Base-by-base conservation (phyloP, 2,797 vertebrate species). In the Galago senegalensis region DNA sequence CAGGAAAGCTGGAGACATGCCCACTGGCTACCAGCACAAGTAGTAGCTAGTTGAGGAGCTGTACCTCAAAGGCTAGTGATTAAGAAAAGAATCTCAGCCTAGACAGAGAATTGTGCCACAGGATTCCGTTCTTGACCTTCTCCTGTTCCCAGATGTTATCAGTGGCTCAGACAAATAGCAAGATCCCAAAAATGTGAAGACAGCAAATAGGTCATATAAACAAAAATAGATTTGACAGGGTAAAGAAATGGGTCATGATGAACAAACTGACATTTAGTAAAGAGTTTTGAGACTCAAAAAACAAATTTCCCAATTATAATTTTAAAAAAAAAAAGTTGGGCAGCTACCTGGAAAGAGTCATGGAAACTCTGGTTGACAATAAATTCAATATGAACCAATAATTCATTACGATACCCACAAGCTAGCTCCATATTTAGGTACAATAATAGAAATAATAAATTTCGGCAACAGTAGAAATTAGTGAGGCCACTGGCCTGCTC, bases 231-330 rank as follows among this genome's bases (percentile, higher is more conserved):
- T 67, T 49, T 88, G 70, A 83, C 31, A 86, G 23, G 40, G 58
- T 93, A 46, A 82, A 92, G 60, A 58, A 7, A 84, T 70, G 14
- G 79, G 29, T 83, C 77, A 94, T 76, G 72, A 60, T 73, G 56
- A 93, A 92, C 53, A 91, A 96, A 97, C 2, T 65, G 31, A 96
- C 96, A 96, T 91, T 90, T 92, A 93, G 93, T 56, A 79, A 56
- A 95, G 37, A 96, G 96, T 40, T 83, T 63, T 91, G 86, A 18
- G 37, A 89, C 70, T 29, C 31, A 70, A 95, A 96, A 94, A 76
- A 11, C 23, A 93, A 77, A 82, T 5, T 81, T 88, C 21, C 21
- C 49, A 86, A 73, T 29, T 69, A 91, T 9, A 76, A 29, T 72
- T 63, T 27, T 25, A 10, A 65, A 10, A 21, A 31, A 25, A 53